A percentile compares a stretch with the other conserved stretches of the same genome.
These are phyloP conservation scores for Scaptomyza tumidula DNA, from an alignment of 2,888 invertebrate genomes.

Conservation along the genomic window DNA sequence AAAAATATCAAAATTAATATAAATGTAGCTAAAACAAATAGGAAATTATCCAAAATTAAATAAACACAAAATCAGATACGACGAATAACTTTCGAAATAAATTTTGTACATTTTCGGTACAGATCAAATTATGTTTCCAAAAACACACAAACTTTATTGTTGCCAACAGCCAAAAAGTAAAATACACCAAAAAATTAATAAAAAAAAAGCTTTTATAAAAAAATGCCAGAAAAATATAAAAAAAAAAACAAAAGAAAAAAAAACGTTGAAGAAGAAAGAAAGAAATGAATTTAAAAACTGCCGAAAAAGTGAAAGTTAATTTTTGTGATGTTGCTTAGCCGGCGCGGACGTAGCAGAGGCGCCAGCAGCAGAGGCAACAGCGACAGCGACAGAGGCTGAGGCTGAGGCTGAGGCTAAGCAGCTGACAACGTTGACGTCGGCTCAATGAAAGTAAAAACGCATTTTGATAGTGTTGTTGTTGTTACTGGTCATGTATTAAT, in stretches of 20 bases:
- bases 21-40: slow-evolving; percentile 18
- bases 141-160: slow-evolving; percentile 32
- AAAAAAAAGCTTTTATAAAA: slow-evolving; percentile 40
- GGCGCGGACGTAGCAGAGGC: slow-evolving; percentile 41
- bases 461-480: slow-evolving; percentile 56
- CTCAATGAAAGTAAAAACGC: slow-evolving; percentile 82
- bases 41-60: slow-evolving; percentile 33
- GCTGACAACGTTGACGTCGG: slow-evolving; percentile 40
- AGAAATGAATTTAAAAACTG: slow-evolving; percentile 81
- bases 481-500: slow-evolving; percentile 58
- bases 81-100: slow-evolving; percentile 50
- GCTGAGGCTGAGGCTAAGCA: slow-evolving; percentile 19
- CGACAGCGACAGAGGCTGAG: not conserved
- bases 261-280: slow-evolving; percentile 60
- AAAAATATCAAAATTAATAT: not conserved
- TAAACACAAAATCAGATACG: slow-evolving; percentile 26
- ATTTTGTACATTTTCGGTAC: slow-evolving; percentile 47
- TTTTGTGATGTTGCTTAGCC: slow-evolving; percentile 76
- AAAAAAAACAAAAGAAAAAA: slow-evolving; percentile 14
- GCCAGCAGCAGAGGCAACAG: slow-evolving; percentile 5
- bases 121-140: slow-evolving; percentile 53
- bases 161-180: slow-evolving; percentile 47
- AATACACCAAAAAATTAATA: slow-evolving; percentile 23
- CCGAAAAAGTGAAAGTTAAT: slow-evolving; percentile 85
- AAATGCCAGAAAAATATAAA: slow-evolving; percentile 54